Conservation (phyloP, 2,797 vertebrate species). For the Paedocypris micromegethes region DNA sequence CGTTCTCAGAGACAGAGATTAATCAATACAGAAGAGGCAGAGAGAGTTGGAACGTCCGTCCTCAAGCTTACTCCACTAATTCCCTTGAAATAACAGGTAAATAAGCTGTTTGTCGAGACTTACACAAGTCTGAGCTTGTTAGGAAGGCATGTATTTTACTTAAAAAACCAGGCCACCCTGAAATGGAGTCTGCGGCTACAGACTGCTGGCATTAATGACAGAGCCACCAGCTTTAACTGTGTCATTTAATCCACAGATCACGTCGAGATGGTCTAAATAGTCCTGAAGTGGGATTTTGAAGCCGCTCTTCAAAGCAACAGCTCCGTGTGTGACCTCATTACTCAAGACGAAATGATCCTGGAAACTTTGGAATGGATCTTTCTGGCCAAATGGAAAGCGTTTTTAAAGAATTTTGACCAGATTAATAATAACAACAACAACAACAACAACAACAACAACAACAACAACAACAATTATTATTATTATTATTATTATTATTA, state of each 20-base stretch:
- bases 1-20: not conserved
- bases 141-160: constrained; percentile 6
- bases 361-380: constrained; percentile 7
- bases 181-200: constrained; percentile 27
- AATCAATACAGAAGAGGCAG: constrained; percentile 2
- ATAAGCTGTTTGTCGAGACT: too few species aligned
- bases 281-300: constrained; percentile 21
- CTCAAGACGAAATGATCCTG: constrained; percentile 11
- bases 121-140: constrained; percentile 4
- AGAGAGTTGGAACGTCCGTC: too few species aligned
- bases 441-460: not conserved
- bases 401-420: not conserved
- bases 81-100: too few species aligned
- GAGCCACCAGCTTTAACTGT: constrained; percentile 20
- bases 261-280: constrained; percentile 23
- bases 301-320: constrained; percentile 21
- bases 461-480: too few species aligned
- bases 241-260: constrained; percentile 34
- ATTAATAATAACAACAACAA: not conserved
- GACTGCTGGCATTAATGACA: constrained; percentile 13
- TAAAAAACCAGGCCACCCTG: constrained; percentile 36
- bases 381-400: not conserved
- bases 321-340: constrained; percentile 7
- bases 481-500: too few species aligned
- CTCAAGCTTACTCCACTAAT: too few species aligned